phyloP scores from a whole-genome alignment of 2,797 vertebrate species.

The Cyclopterus lumpus region DNA sequence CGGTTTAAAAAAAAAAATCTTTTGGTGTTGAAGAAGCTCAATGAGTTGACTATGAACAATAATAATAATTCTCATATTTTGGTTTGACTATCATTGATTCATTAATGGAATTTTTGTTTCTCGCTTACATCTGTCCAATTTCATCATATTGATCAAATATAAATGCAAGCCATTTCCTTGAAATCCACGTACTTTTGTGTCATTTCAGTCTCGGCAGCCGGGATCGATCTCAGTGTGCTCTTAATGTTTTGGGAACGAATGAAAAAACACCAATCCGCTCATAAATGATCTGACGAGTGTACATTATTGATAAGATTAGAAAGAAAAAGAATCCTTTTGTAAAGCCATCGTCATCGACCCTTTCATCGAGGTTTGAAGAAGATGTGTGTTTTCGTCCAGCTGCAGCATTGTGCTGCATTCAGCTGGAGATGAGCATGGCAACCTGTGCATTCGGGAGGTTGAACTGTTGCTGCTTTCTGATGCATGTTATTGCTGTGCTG shows the following conservation, averaged over 20 bases:
- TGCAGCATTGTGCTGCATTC: neutral
- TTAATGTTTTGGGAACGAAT: neutral
- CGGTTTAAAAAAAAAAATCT: neutral
- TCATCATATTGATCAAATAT: neutral
- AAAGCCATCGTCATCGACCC: neutral
- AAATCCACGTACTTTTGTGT: neutral
- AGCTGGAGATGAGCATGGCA: slow-evolving; percentile 11
- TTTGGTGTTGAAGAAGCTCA: neutral
- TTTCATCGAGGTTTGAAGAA: neutral
- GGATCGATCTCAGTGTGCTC: neutral
- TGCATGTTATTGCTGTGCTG: slow-evolving; percentile 58
- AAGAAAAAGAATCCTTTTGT: neutral
- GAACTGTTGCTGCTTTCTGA: slow-evolving; percentile 51
- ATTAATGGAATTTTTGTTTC: neutral
- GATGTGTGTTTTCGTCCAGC: neutral
- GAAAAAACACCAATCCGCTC: neutral
- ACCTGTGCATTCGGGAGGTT: slow-evolving; percentile 46
- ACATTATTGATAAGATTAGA: neutral
- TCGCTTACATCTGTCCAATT: slow-evolving; percentile 9
- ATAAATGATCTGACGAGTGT: neutral
- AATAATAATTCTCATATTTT: neutral
- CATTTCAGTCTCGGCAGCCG: neutral
- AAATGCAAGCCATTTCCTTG: neutral
- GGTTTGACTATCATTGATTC: neutral
- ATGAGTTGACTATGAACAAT: neutral